Percentiles rank a stretch among this genome's conserved stretches.
phyloP scores from a whole-genome alignment of 1,140 invertebrate species.

The Agrilus planipennis region DNA sequence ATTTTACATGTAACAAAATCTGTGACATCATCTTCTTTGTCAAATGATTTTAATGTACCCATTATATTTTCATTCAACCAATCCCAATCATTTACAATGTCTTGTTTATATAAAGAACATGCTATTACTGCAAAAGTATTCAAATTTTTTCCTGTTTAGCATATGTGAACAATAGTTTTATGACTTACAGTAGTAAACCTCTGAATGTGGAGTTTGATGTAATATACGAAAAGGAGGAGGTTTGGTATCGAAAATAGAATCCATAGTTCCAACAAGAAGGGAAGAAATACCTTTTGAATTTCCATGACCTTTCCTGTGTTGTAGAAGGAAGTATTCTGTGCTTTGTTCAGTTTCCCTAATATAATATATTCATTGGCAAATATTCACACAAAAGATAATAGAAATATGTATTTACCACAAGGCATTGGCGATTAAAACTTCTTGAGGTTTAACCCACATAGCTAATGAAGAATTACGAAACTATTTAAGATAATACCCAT shows the following conservation, averaged over 20 bases:
- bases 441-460: conserved; percentile 93
- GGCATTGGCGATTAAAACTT: conserved; percentile 76
- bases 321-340: conserved; percentile 86
- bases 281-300: conserved; percentile 78
- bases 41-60: conserved; percentile 78
- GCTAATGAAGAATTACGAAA: no score
- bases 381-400: conserved; percentile 7
- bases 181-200: conserved; percentile 79
- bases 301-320: conserved; percentile 89
- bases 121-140: conserved; percentile 61
- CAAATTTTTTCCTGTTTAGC: not conserved
- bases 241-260: conserved; percentile 92
- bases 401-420: conserved; percentile 71
- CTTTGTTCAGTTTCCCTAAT: conserved; percentile 79
- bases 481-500: no score
- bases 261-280: conserved; percentile 86
- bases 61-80: conserved; percentile 85
- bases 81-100: conserved; percentile 87
- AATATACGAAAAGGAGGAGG: conserved; percentile 90
- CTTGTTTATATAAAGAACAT: conserved; percentile 68
- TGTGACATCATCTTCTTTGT: conserved; percentile 86
- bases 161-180: not conserved
- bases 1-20: conserved; percentile 96
- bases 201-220: conserved; percentile 84
- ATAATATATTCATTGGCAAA: conserved; percentile 9